phyloP scores from a whole-genome alignment of 2,888 invertebrate genomes.

The Himalopsyche kuldschensis region DNA sequence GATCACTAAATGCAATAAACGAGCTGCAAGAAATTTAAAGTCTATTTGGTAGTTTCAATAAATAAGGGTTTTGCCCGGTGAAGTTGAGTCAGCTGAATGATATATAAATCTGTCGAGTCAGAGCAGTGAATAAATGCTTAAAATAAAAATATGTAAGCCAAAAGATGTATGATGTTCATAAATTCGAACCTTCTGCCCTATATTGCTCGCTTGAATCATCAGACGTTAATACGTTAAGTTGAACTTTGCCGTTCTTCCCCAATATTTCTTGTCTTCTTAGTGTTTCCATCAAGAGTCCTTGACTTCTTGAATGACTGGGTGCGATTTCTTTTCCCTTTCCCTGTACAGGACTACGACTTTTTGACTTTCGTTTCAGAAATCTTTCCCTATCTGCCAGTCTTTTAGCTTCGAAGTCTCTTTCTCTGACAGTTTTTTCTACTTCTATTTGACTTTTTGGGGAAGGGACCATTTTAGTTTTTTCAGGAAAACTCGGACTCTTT shows the following conservation, averaged over 20 bases:
- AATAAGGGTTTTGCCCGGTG: too few species aligned
- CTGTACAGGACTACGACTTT: conserved; percentile 57
- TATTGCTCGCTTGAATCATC: conserved; percentile 65
- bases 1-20: too few species aligned
- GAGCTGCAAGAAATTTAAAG: too few species aligned
- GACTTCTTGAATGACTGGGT: conserved; percentile 43
- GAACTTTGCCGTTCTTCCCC: conserved; percentile 58
- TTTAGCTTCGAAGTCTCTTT: conserved; percentile 51
- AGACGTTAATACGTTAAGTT: conserved; percentile 61
- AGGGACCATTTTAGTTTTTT: conserved; percentile 54
- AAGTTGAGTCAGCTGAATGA: too few species aligned
- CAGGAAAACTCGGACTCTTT: conserved; percentile 43
- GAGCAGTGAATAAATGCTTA: neutral
- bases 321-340: conserved; percentile 48
- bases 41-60: too few species aligned
- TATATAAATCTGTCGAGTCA: neutral
- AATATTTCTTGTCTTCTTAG: conserved; percentile 55
- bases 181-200: conserved; percentile 50
- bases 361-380: conserved; percentile 55
- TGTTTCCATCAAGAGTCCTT: conserved; percentile 51
- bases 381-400: conserved; percentile 54
- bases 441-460: conserved; percentile 53
- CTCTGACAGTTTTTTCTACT: conserved; percentile 52
- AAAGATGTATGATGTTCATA: conserved; percentile 10
- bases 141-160: neutral